Evolutionary conservation across 2,888 invertebrate species (phyloP).

Genomic region (Leptinotarsa peninsularis): DNA sequence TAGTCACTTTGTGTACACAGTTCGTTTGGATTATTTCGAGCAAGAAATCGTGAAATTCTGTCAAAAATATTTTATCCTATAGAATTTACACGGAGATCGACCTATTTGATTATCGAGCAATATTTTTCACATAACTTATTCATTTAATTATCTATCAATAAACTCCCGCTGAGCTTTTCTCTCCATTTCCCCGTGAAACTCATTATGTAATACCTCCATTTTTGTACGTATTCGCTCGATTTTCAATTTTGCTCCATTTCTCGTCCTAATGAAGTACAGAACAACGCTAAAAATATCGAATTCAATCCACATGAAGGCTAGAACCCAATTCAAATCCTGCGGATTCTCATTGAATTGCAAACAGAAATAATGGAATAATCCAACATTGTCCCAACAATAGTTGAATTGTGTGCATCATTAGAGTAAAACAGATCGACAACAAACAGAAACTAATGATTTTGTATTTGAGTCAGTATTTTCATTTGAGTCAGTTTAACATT

Average conservation of each 20-base stretch:
- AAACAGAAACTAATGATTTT: constrained; percentile 1
- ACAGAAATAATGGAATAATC: constrained; percentile 13
- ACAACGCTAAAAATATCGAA: constrained; percentile 1
- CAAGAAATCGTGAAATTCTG: too few species aligned
- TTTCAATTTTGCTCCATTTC: background rate
- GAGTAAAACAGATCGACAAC: background rate
- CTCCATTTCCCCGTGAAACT: background rate
- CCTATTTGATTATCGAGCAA: too few species aligned
- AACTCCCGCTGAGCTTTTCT: background rate
- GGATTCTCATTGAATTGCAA: constrained; percentile 9
- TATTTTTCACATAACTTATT: too few species aligned
- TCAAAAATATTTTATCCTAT: too few species aligned
- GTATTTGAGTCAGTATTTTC: background rate
- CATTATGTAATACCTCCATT: background rate
- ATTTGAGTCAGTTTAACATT: background rate
- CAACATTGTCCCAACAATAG: constrained; percentile 7
- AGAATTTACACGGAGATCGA: too few species aligned
- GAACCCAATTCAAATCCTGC: constrained; percentile 13
- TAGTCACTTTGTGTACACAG: too few species aligned
- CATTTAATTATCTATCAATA: background rate
- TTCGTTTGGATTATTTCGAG: too few species aligned
- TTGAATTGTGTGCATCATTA: constrained; percentile 11
- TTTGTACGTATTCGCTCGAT: background rate
- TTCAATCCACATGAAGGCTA: constrained; percentile 10
- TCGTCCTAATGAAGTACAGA: background rate